A percentile compares a stretch with the other conserved stretches of the same genome.
These are phyloP conservation scores for Boleophthalmus pectinirostris DNA, from an alignment of 2,113 vertebrate species.

Conservation along the genomic window DNA sequence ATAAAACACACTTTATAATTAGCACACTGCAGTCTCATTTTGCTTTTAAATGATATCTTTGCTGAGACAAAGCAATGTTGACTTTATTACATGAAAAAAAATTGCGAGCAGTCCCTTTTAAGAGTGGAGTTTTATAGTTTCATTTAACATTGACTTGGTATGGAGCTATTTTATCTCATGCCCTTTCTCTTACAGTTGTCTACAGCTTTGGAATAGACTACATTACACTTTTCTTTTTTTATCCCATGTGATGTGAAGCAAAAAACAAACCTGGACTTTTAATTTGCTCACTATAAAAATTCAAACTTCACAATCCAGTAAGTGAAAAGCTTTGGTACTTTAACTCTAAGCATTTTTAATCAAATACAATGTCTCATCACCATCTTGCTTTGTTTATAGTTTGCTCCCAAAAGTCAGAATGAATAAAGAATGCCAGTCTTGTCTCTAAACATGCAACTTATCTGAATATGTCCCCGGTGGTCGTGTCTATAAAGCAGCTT, in stretches of 20 bases:
- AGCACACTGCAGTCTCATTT: too few species aligned
- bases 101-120: too few species aligned
- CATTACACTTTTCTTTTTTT: neutral
- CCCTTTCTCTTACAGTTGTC: too few species aligned
- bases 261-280: neutral
- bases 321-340: neutral
- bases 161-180: too few species aligned
- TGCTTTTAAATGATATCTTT: too few species aligned
- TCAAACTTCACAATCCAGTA: neutral
- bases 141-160: too few species aligned
- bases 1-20: too few species aligned
- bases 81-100: too few species aligned
- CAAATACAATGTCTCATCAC: neutral
- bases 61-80: too few species aligned
- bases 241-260: too few species aligned
- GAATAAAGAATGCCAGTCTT: slow-evolving; percentile 14
- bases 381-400: neutral
- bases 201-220: too few species aligned
- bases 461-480: slow-evolving; percentile 8
- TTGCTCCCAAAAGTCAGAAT: slow-evolving; percentile 1
- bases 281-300: neutral
- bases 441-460: slow-evolving; percentile 2
- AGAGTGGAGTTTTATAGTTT: too few species aligned
- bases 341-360: neutral
- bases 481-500: slow-evolving; percentile 29